phyloP scores from a whole-genome alignment of 2,888 invertebrate species.

The Drosophila fulvimacula region DNA sequence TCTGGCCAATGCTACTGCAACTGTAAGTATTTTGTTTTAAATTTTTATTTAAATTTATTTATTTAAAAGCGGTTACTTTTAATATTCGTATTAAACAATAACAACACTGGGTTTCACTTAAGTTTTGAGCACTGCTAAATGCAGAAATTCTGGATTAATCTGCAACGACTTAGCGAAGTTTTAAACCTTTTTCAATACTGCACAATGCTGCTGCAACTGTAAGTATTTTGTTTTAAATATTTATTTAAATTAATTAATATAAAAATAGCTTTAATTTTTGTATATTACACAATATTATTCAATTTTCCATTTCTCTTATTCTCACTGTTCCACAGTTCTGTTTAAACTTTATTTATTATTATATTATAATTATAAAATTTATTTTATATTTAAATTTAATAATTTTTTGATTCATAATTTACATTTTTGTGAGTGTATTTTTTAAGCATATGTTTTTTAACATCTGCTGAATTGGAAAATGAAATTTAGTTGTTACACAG shows the following conservation, averaged over 20 bases:
- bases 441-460: not conserved
- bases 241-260: not conserved
- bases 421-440: not conserved
- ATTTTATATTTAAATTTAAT: not conserved
- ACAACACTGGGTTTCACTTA: too few species aligned
- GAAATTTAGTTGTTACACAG: not conserved
- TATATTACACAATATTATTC: too few species aligned
- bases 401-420: not conserved
- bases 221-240: not conserved
- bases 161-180: not conserved
- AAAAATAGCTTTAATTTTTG: not conserved
- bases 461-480: not conserved
- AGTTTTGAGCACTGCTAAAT: conserved; percentile 32
- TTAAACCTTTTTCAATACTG: not conserved
- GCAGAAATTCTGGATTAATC: not conserved
- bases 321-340: not conserved
- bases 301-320: too few species aligned
- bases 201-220: conserved; percentile 28
- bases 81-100: not conserved
- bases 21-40: conserved; percentile 16
- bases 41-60: not conserved
- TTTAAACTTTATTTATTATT: not conserved
- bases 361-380: not conserved
- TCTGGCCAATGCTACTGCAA: conserved; percentile 12
- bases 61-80: not conserved